A percentile compares a stretch with the other conserved stretches of the same genome.
Conservation (phyloP, 1,140 invertebrate genomes). For the Acromyrmex echinatior region DNA sequence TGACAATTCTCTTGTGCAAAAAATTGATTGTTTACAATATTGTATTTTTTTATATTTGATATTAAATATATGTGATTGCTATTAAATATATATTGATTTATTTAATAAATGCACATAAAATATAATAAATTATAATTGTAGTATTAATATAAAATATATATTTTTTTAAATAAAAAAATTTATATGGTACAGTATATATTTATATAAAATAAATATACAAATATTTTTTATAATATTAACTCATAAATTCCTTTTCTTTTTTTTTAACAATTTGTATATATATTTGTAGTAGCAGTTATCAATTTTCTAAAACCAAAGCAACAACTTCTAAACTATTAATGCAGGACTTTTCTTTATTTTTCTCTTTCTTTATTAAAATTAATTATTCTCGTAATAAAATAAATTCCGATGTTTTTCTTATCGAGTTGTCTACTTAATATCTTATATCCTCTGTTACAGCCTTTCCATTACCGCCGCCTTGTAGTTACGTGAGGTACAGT, state of each 20-base stretch:
- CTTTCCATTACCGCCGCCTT: slow-evolving; percentile 75
- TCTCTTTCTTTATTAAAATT: background rate
- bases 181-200: background rate
- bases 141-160: background rate
- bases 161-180: background rate
- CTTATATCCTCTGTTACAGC: slow-evolving; percentile 76
- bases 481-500: slow-evolving; percentile 83
- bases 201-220: background rate
- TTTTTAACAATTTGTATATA: background rate
- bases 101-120: too few relatives aligned
- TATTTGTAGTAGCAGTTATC: background rate
- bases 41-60: background rate
- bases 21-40: background rate
- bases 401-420: background rate
- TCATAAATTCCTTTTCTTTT: background rate
- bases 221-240: too few relatives aligned
- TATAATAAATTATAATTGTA: too few relatives aligned
- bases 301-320: background rate
- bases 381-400: background rate
- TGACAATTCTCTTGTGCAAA: background rate
- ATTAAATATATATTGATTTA: background rate
- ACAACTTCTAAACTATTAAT: background rate
- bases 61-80: background rate
- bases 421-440: slow-evolving; percentile 29
- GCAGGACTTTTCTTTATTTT: background rate